Base-by-base conservation (phyloP, 1,140 invertebrate genomes). In the Drosophila azteca region DNA sequence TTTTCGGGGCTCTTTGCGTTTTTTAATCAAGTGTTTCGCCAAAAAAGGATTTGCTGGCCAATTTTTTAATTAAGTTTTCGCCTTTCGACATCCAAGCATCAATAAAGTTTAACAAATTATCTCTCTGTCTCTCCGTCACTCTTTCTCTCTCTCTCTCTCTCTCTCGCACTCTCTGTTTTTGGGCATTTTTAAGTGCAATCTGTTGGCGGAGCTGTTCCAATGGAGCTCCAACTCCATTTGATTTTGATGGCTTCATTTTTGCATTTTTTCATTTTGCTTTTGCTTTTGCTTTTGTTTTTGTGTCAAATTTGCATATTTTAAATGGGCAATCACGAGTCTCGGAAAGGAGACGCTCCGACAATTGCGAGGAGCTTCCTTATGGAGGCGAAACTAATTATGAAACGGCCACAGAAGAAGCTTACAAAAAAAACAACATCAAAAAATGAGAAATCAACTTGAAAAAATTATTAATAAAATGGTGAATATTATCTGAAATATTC, bases 51-150 rank as follows among this genome's bases (percentile, higher is more conserved):
- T 69, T 68, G 58, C 53, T 64, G 60, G 31, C 61, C 61, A 50
- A 39, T 48, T 48, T 58, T 70, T 87, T 88, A 87, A 87, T 87
- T 87, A 87, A 78, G 82, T 88, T 77, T 88, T 88, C 83, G 83
- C 62, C 75, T 87, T 79, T 78, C 74, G 75, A 78, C 75, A 78
- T 78, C 55, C 35, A 78, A 78, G 75, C 75, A 78, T 78, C 82
- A 85, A 85, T 85, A 85, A 85, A 85, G 78, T 82, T 85, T 84
- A 75, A 82, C 57, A 73, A 77, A 77, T 74, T 67, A 77, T 62
- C 52, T 62, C 52, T 65, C 64, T 51, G 55, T 45, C 44, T 15
- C 55, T 64, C 64, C 45, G 50, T 45, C n/a, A n/a, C 44, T 15
- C 50, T 6, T 29, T 57, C 45, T 20, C 44, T 46, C 35, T 3